phyloP scores from a whole-genome alignment of 2,113 vertebrate genomes.

The Hystrix cristata region DNA sequence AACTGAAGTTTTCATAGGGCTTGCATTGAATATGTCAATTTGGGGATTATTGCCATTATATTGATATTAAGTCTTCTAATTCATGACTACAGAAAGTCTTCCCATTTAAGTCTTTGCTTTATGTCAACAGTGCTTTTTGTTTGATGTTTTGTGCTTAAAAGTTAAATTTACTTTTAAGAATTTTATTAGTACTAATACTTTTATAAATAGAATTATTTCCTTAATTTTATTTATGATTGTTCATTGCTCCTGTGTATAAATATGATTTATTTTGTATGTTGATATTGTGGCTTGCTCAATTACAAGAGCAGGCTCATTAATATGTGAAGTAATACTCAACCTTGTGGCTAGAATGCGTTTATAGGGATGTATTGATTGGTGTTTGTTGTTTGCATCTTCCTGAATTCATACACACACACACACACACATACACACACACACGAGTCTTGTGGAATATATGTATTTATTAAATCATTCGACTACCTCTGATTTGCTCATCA shows the following conservation, averaged over 20 bases:
- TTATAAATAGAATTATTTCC: slow-evolving; percentile 32
- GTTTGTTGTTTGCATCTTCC: not conserved
- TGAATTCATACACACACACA: not conserved
- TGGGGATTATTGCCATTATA: not conserved
- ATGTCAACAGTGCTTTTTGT: not conserved
- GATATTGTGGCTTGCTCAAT: not conserved
- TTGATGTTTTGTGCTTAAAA: not conserved
- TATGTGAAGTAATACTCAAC: not conserved
- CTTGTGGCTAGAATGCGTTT: not conserved
- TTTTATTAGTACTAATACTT: not conserved
- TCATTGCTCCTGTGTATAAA: not conserved
- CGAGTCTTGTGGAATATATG: slow-evolving; percentile 8
- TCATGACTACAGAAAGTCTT: not conserved
- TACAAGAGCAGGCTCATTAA: not conserved
- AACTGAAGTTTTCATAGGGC: not conserved
- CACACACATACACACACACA: not conserved
- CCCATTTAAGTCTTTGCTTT: slow-evolving; percentile 12
- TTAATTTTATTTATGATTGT: slow-evolving; percentile 24
- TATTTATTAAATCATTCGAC: slow-evolving; percentile 9
- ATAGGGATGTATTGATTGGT: not conserved
- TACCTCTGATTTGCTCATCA: not conserved
- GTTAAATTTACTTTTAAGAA: not conserved
- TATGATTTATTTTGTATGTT: not conserved
- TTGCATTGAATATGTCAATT: not conserved
- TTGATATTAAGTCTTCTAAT: not conserved